Percentiles rank a stretch among this genome's conserved stretches.
Evolutionary conservation across 2,797 vertebrate species (phyloP).

Genomic region (Squalus acanthias): DNA sequence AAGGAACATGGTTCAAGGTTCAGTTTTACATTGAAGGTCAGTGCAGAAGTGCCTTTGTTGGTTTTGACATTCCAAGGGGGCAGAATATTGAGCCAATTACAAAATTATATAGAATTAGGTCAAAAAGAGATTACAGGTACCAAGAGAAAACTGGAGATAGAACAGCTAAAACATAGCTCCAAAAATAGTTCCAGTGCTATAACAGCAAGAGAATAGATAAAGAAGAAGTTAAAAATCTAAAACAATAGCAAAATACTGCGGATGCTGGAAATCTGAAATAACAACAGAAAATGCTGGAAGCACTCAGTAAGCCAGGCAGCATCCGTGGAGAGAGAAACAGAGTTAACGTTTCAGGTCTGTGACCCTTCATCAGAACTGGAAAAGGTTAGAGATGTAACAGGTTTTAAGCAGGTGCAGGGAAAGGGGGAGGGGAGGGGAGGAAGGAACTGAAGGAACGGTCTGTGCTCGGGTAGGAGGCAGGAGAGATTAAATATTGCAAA

Average conservation of each 20-base stretch:
- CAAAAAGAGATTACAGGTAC: background rate
- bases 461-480: no score
- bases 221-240: background rate
- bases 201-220: background rate
- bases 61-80: background rate
- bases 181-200: slow-evolving; percentile 3
- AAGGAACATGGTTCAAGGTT: background rate
- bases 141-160: background rate
- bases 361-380: no score
- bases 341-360: no score
- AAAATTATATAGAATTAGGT: background rate
- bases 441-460: no score
- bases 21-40: background rate
- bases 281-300: no score
- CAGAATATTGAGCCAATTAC: slow-evolving; percentile 1
- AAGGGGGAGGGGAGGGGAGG: no score
- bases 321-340: no score
- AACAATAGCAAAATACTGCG: background rate
- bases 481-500: no score
- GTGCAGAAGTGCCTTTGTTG: background rate
- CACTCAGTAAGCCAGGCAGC: no score
- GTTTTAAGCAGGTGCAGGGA: no score
- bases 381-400: no score
- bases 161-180: background rate
- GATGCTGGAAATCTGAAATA: no score